Base-by-base conservation (phyloP, 2,797 vertebrate species). In the Gallinago solitaria region DNA sequence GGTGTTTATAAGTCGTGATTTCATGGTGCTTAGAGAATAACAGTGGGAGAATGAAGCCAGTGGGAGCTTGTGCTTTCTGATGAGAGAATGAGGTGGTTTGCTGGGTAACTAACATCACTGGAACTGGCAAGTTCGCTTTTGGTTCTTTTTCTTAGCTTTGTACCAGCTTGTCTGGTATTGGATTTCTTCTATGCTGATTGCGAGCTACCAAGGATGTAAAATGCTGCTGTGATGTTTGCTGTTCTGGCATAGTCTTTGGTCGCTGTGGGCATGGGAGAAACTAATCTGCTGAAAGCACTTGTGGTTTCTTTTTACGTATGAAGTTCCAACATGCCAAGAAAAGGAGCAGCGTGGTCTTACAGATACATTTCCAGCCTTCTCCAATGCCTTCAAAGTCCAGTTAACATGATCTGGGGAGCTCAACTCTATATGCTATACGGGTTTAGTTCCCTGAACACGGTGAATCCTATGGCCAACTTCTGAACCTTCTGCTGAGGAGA, bases 381-480 rank as follows among this genome's bases (percentile, higher is more conserved):
- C 25, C 27, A 43, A 3, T 50, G 11, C 45, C 28, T 57, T 78
- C 0, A 0, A 65, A 71, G 28, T 54, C 41, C 33, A 11, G 14
- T 67, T 74, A 57, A 47, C 9, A 2, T 11, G 17, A 57, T 18
- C 11, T 14, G n/a, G 35, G 27, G 28, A 89, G 17, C 59, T 78
- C 2, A 5, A 7, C 41, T 75, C 67, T 39, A 0, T 19, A 0
- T 50, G 24, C 47, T 91, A 11, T 16, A 16, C 24, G 21, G 23
- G 15, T 91, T 81, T 50, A 3, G 2, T 77, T 69, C n/a, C 14
- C 35, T 86, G 59, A 64, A 27, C 2, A 8, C 6, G 30, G 51
- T 25, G 33, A 92, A 41, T 53, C 35, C 54, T 59, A 3, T 59
- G 79, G 43, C 32, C 32, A n/a, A 0, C 12, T 63, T 74, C 23